A percentile compares a stretch with the other conserved stretches of the same genome.
These are phyloP conservation scores for Acromyrmex charruanus DNA, from an alignment of 1,140 invertebrate species.

Conservation along the genomic window DNA sequence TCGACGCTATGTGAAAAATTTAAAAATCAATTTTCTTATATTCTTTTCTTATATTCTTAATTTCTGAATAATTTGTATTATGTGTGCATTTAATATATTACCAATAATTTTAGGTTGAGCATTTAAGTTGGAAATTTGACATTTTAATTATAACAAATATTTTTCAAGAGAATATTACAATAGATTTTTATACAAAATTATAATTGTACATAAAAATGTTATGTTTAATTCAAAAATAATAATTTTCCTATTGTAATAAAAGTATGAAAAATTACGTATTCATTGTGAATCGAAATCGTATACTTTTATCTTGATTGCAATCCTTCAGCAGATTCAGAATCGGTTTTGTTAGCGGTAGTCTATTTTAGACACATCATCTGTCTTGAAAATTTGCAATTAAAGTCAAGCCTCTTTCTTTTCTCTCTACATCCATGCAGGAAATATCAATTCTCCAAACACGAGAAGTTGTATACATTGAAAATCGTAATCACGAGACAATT, in stretches of 20 bases:
- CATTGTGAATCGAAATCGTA: background rate
- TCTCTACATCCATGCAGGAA: background rate
- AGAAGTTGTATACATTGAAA: background rate
- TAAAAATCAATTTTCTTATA: background rate
- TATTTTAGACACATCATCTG: background rate
- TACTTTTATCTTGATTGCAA: background rate
- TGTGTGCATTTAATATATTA: background rate
- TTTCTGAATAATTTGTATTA: background rate
- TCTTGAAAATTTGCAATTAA: slow-evolving; percentile 20
- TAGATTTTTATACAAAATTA: background rate
- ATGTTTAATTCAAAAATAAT: background rate
- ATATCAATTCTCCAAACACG: background rate
- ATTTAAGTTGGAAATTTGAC: background rate
- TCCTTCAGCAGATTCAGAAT: background rate
- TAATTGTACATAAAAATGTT: too few species aligned
- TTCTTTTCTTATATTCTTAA: too few species aligned
- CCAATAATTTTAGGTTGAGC: background rate
- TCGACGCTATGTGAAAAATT: too few species aligned
- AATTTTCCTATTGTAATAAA: background rate
- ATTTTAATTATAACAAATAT: too few species aligned
- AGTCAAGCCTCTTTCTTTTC: background rate
- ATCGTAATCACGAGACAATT: slow-evolving; percentile 17
- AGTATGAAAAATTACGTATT: background rate
- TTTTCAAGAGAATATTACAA: background rate
- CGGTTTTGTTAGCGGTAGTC: background rate